A percentile compares a stretch with the other conserved stretches of the same genome.
Conservation (phyloP, 1,140 invertebrate species). For the Fopius arisanus region DNA sequence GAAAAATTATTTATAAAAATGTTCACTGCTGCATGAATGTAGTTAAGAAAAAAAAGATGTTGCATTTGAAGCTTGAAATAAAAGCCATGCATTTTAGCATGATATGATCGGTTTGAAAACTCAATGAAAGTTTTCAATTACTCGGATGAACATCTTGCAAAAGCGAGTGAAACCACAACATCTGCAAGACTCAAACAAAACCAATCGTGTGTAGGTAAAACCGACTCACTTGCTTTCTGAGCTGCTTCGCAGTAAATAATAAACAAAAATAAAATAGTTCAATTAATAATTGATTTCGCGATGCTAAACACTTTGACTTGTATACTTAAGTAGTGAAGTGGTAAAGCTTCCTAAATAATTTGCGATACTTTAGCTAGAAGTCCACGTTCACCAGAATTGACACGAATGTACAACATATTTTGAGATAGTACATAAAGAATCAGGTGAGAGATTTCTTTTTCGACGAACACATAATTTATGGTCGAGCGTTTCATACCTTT, state of each 20-base stretch:
- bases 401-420: too few species aligned
- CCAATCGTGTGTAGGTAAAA: background rate
- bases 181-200: background rate
- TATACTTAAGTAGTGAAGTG: too few species aligned
- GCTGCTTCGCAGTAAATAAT: constrained; percentile 44
- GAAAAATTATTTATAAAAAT: too few species aligned
- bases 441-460: too few species aligned
- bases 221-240: constrained; percentile 52
- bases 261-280: constrained; percentile 22
- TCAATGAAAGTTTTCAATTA: background rate
- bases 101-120: background rate
- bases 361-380: too few species aligned
- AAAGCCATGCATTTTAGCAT: background rate
- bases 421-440: too few species aligned
- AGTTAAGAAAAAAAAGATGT: background rate
- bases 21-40: background rate
- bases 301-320: too few species aligned
- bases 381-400: too few species aligned
- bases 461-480: too few species aligned
- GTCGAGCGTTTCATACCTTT: too few species aligned
- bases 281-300: background rate
- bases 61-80: background rate
- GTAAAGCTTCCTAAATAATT: too few species aligned
- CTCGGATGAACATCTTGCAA: background rate
- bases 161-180: background rate